Percentiles rank a stretch among this genome's conserved stretches.
These are phyloP conservation scores for Coleophora deauratella DNA, from an alignment of 2,888 invertebrate genomes.

Conservation along the genomic window DNA sequence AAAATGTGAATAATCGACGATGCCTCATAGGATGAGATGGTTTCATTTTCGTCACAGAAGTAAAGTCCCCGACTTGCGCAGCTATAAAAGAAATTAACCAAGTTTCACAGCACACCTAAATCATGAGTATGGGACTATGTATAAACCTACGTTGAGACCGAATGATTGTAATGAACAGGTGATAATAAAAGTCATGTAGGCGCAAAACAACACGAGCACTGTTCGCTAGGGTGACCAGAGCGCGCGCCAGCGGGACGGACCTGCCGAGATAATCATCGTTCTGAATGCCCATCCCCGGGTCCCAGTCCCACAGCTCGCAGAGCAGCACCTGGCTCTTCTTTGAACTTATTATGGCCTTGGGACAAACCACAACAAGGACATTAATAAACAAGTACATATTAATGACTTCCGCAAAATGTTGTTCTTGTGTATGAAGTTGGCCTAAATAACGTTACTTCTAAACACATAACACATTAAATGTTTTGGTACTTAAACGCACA, in stretches of 20 bases:
- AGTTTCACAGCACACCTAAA: no score
- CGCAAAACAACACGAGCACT: conserved; percentile 31
- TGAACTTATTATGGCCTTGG: conserved; percentile 84
- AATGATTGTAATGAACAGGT: not conserved
- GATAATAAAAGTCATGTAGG: conserved; percentile 10
- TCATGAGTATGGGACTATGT: no score
- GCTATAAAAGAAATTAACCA: no score
- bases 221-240: conserved; percentile 31
- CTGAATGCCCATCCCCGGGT: conserved; percentile 84
- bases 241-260: conserved; percentile 66
- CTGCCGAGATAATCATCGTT: conserved; percentile 90
- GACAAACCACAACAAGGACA: conserved; percentile 49
- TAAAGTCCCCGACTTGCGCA: no score
- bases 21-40: no score
- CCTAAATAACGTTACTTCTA: no score
- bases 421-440: not conserved
- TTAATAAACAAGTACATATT: no score
- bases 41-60: no score
- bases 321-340: conserved; percentile 82
- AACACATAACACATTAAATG: no score
- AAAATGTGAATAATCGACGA: no score
- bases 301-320: conserved; percentile 88
- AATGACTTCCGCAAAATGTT: not conserved
- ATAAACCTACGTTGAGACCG: no score
- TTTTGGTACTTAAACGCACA: no score